Base-by-base conservation (phyloP, 2,888 invertebrate genomes). In the Perizoma flavofasciatum region DNA sequence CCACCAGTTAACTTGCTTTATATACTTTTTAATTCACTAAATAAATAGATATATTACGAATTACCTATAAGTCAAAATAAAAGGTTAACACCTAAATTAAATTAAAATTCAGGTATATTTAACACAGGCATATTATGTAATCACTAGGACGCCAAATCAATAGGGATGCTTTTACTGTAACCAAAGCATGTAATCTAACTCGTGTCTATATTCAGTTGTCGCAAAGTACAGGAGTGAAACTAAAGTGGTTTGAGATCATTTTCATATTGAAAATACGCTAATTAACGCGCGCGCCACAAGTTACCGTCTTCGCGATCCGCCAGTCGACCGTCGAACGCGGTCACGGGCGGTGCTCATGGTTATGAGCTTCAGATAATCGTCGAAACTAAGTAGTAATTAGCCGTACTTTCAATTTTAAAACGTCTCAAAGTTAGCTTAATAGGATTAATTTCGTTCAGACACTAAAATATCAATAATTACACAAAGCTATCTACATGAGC, bases 401-500 rank as follows among this genome's bases (percentile, higher is more conserved):
- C 22, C 22, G 22, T 22, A 22, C 22, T 22, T 22, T 22, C 22
- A 22, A 22, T 22, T 22, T 22, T 22, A 22, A 22, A 22, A 22
- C 3, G 22, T 22, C 22, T 22, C 73, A 75, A 77, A 73, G 77
- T 82, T 77, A 53, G 54, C 79, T 79, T 75, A 73, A 70, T 70
- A 77, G 70, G 73, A 69, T 72, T 81, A 79, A 67, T 72, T 82
- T 83, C 83, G 75, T 85, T 85, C 85, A 78, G 85, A 89, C 83
- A 87, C 89, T 90, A 91, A 22, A 86, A 89, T 87, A 90, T 86
- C 84, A 87, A 86, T 88, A 88, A 89, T 90, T 88, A 90, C 88
- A 90, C 89, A 84, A 90, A 91, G 91, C 92, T 92, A 92, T 92
- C 92, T 91, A 91, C 92, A 91, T 85, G 92, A 91, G 90, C 89